Conservation (phyloP, 2,888 invertebrate genomes). For the Eupithecia centaureata region DNA sequence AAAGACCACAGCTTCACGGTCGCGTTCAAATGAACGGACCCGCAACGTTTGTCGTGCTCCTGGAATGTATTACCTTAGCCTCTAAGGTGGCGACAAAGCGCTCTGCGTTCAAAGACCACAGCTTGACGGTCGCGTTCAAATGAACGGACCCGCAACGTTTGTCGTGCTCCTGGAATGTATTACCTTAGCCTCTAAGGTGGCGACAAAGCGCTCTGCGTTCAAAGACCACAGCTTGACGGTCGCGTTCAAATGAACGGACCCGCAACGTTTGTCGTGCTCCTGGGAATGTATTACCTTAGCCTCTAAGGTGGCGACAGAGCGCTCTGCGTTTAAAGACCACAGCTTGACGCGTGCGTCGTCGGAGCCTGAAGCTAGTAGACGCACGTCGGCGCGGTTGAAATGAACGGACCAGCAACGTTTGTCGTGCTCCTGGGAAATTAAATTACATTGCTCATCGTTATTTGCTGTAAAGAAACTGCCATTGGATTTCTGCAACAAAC, state of each 20-base stretch:
- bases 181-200: neutral
- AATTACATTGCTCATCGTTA: conserved; percentile 90
- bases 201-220: too few relatives aligned
- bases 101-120: too few relatives aligned
- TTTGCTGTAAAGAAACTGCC: conserved; percentile 86
- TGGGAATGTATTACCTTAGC: conserved; percentile 97
- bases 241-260: too few relatives aligned
- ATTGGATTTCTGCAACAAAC: conserved; percentile 91
- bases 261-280: too few relatives aligned
- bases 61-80: conserved; percentile 86
- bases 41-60: too few relatives aligned
- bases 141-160: too few relatives aligned
- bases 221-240: neutral
- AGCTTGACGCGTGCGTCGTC: conserved; percentile 97
- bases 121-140: neutral
- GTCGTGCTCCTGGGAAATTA: conserved; percentile 91
- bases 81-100: neutral
- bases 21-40: too few relatives aligned
- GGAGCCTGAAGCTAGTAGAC: conserved; percentile 95
- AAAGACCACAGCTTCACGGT: neutral
- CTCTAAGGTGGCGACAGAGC: conserved; percentile 92
- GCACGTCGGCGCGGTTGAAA: conserved; percentile 95
- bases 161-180: too few relatives aligned
- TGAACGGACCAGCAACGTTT: conserved; percentile 98
- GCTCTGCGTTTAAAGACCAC: conserved; percentile 94